Percentiles rank a stretch among this genome's conserved stretches.
Conservation (phyloP, 2,888 invertebrate genomes). For the Netelia inedita region DNA sequence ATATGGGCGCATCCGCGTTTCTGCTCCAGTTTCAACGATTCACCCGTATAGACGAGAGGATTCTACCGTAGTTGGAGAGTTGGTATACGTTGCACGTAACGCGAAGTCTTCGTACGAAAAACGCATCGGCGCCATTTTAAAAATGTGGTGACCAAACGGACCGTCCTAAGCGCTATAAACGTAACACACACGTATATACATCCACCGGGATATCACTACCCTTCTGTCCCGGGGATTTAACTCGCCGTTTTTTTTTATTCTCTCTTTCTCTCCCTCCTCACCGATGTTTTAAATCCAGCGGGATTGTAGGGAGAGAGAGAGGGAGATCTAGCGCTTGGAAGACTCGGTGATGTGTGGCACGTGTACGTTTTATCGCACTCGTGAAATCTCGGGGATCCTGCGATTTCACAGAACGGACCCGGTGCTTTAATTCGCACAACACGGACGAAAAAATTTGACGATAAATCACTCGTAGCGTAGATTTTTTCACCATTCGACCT, state of each 20-base stretch:
- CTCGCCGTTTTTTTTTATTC: slow-evolving; percentile 26
- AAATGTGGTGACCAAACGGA: slow-evolving; percentile 50
- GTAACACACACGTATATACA: not conserved
- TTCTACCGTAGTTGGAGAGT: not conserved
- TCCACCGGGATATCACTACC: slow-evolving; percentile 27
- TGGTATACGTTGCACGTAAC: slow-evolving; percentile 1
- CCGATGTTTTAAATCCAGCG: slow-evolving; percentile 32
- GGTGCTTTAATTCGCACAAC: slow-evolving; percentile 16
- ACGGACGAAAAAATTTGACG: not conserved
- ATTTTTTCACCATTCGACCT: slow-evolving; percentile 1
- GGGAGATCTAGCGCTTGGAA: not conserved
- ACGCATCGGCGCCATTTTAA: slow-evolving; percentile 39
- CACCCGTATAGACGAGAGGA: not conserved
- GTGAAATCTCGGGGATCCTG: slow-evolving; percentile 4
- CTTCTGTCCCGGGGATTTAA: slow-evolving; percentile 23
- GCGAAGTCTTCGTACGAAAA: slow-evolving; percentile 13
- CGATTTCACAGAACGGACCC: slow-evolving; percentile 8
- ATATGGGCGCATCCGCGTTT: slow-evolving; percentile 23
- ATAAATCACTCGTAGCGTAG: slow-evolving; percentile 14
- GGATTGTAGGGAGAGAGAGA: not conserved
- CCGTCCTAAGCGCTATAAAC: slow-evolving; percentile 38
- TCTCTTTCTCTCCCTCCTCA: not conserved
- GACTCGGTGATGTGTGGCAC: slow-evolving; percentile 6
- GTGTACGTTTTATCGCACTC: slow-evolving; percentile 38
- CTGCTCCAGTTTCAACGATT: slow-evolving; percentile 11